These are phyloP conservation scores for Sylvilagus floridanus DNA, from an alignment of 2,797 vertebrate species.

Conservation along the genomic window DNA sequence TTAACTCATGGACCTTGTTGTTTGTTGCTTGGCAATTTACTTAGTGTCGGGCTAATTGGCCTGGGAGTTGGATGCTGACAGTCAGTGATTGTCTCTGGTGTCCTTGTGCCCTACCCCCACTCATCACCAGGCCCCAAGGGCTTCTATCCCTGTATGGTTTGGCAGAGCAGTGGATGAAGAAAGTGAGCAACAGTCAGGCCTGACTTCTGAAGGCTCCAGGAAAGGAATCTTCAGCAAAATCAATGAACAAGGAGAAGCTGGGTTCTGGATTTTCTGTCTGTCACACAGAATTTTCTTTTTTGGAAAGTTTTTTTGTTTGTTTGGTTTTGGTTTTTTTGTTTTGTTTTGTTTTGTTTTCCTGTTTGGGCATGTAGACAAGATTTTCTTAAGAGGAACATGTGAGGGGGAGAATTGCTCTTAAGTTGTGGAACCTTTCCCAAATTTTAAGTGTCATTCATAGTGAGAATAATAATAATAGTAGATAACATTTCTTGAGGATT, in stretches of 20 bases:
- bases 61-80: background rate
- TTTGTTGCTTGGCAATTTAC: conserved; percentile 31
- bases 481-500: background rate
- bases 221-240: conserved; percentile 52
- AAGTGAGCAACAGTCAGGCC: conserved; percentile 20
- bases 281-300: conserved; percentile 26
- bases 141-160: background rate
- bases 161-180: background rate
- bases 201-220: conserved; percentile 41
- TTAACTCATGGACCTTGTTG: background rate
- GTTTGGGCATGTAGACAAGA: background rate
- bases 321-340: background rate
- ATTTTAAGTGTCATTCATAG: background rate
- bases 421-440: background rate
- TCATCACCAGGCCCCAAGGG: background rate
- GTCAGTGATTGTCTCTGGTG: background rate
- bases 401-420: background rate
- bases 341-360: conserved; percentile 30
- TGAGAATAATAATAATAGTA: background rate
- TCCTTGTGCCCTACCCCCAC: background rate
- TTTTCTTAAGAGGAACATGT: background rate
- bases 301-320: background rate
- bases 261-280: conserved; percentile 26
- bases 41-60: background rate
- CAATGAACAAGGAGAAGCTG: background rate